A percentile compares a stretch with the other conserved stretches of the same genome.
phyloP scores from a whole-genome alignment of 2,888 invertebrate species.

The Thecophora atra region DNA sequence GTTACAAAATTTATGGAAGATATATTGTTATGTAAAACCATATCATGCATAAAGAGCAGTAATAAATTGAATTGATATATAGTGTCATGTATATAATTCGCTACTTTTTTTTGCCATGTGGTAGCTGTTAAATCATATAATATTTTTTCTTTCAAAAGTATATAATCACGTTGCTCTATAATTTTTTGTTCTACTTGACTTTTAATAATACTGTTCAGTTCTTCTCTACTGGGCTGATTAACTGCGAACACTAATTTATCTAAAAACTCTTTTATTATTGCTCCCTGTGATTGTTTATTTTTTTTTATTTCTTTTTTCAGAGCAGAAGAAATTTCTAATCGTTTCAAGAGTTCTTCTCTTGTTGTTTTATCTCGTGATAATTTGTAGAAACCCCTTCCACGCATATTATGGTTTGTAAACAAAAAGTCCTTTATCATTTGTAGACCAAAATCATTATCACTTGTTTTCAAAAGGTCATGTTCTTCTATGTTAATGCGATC shows the following conservation, averaged over 20 bases:
- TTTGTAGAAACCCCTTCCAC: slow-evolving; percentile 2
- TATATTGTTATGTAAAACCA: too few species aligned
- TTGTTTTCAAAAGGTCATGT: not conserved
- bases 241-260: slow-evolving; percentile 7
- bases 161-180: not conserved
- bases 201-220: slow-evolving; percentile 13
- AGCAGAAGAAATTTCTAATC: not conserved
- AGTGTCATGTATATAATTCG: too few species aligned
- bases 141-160: too few species aligned
- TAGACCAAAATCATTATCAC: too few species aligned
- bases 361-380: slow-evolving; percentile 10
- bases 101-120: too few species aligned
- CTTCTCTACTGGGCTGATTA: slow-evolving; percentile 1
- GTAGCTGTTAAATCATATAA: too few species aligned
- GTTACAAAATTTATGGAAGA: too few species aligned
- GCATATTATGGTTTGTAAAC: slow-evolving; percentile 4
- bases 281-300: not conserved
- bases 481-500: not conserved
- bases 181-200: not conserved
- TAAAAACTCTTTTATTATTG: not conserved
- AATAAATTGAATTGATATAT: too few species aligned
- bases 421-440: slow-evolving; percentile 7
- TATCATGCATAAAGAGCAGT: too few species aligned
- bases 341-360: slow-evolving; percentile 7
- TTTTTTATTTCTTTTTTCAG: not conserved